phyloP scores from a whole-genome alignment of 2,888 invertebrate species.

The Aquatica leii region DNA sequence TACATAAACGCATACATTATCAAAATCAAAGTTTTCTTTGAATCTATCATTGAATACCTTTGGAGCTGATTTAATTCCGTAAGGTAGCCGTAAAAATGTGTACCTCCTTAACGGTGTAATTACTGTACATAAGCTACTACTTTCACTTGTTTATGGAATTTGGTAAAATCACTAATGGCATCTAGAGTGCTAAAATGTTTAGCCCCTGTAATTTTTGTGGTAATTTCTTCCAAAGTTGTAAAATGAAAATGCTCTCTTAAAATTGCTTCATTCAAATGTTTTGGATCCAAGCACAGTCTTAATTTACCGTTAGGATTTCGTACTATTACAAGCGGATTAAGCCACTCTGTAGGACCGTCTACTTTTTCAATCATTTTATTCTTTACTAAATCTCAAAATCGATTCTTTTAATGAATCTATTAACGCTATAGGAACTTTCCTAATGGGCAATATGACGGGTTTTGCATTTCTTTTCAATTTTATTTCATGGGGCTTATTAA shows the following conservation, averaged over 20 bases:
- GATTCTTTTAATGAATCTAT: not conserved
- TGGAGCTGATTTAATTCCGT: not conserved
- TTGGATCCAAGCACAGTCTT: slow-evolving; percentile 15
- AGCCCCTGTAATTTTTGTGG: not conserved
- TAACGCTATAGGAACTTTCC: not conserved
- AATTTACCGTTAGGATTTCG: not conserved
- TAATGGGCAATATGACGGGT: not conserved
- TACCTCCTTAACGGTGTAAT: slow-evolving; percentile 1
- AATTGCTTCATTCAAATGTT: slow-evolving; percentile 13
- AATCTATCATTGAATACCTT: slow-evolving; percentile 10
- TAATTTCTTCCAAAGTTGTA: not conserved
- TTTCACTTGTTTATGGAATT: not conserved
- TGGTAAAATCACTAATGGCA: slow-evolving; percentile 8
- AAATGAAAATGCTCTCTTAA: slow-evolving; percentile 8
- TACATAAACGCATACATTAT: not conserved
- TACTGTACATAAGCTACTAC: slow-evolving; percentile 3
- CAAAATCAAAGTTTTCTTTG: slow-evolving; percentile 25
- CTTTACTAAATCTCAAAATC: not conserved
- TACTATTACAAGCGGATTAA: slow-evolving; percentile 10
- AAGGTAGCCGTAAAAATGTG: slow-evolving; percentile 8
- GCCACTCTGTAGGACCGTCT: slow-evolving; percentile 11
- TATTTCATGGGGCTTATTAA: not conserved
- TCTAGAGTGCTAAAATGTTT: slow-evolving; percentile 8
- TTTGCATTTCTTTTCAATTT: not conserved
- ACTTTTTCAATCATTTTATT: slow-evolving; percentile 34